phyloP scores from a whole-genome alignment of 2,888 invertebrate genomes.

The Sipunculus nudus region DNA sequence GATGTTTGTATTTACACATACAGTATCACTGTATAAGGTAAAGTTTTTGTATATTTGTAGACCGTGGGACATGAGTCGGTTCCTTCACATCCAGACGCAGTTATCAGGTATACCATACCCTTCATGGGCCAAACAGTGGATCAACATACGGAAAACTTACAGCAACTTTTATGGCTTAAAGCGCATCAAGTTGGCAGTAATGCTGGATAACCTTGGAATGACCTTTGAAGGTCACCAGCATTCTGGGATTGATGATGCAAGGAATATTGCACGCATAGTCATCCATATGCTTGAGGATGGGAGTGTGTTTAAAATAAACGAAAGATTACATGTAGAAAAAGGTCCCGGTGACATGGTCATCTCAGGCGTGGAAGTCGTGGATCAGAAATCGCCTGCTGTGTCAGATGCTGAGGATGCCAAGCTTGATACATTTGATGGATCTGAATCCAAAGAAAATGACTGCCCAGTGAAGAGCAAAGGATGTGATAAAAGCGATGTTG shows the following conservation, averaged over 20 bases:
- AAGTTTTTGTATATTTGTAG: conserved; percentile 47
- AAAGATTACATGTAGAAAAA: too few relatives aligned
- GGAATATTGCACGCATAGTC: conserved; percentile 71
- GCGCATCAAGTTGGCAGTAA: conserved; percentile 62
- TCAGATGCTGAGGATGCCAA: too few relatives aligned
- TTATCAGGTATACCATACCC: conserved; percentile 63
- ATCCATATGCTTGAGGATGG: conserved; percentile 69
- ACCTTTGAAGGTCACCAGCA: conserved; percentile 71
- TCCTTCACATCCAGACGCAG: conserved; percentile 70
- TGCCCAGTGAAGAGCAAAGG: too few relatives aligned
- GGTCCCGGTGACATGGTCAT: too few relatives aligned
- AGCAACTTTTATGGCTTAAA: conserved; percentile 67
- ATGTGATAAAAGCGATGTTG: too few relatives aligned
- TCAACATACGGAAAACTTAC: conserved; percentile 71
- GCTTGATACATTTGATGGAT: too few relatives aligned
- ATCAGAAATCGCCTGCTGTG: too few relatives aligned
- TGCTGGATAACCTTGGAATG: conserved; percentile 69
- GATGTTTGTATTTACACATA: background rate
- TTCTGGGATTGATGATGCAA: conserved; percentile 71
- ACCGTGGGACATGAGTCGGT: conserved; percentile 72
- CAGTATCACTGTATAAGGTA: background rate
- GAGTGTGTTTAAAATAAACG: conserved; percentile 55
- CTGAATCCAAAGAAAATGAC: too few relatives aligned
- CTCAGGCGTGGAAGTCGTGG: too few relatives aligned
- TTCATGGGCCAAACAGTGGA: conserved; percentile 68